Evolutionary conservation across 2,797 vertebrate species (phyloP).

Genomic region (Cryptoblepharus egeriae): DNA sequence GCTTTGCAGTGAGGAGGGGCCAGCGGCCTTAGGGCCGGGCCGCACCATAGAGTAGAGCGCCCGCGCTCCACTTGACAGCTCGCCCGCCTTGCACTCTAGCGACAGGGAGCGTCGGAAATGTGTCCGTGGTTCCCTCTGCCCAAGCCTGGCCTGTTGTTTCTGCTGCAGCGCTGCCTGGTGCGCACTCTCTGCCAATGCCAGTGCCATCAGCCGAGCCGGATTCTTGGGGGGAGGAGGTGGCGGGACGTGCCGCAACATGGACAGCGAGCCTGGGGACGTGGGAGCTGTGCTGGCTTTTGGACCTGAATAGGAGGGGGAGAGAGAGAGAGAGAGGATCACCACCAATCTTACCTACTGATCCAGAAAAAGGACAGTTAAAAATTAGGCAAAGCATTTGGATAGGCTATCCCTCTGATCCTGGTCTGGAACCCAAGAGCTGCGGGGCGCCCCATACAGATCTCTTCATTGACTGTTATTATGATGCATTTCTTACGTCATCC

Average conservation of each 20-base stretch:
- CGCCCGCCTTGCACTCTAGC: slow-evolving; percentile 74
- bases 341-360: too few species aligned
- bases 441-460: not conserved
- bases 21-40: slow-evolving; percentile 43
- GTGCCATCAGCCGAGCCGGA: slow-evolving; percentile 84
- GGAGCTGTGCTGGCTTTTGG: slow-evolving; percentile 63
- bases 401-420: too few species aligned
- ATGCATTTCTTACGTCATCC: too few species aligned
- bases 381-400: too few species aligned
- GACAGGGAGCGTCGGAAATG: slow-evolving; percentile 76
- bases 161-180: slow-evolving; percentile 79
- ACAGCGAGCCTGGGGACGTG: slow-evolving; percentile 59
- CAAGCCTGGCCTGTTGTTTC: slow-evolving; percentile 3
- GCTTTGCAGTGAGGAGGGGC: slow-evolving; percentile 68
- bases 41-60: slow-evolving; percentile 75
- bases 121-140: slow-evolving; percentile 21
- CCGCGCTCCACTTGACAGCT: slow-evolving; percentile 48
- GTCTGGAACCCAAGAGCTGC: not conserved
- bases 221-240: slow-evolving; percentile 84
- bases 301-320: slow-evolving; percentile 32
- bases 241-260: slow-evolving; percentile 73
- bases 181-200: slow-evolving; percentile 83
- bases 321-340: not conserved
- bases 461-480: too few species aligned
- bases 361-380: too few species aligned